These are phyloP conservation scores for Sarcophaga caerulescens DNA, from an alignment of 2,888 invertebrate genomes.

Conservation along the genomic window DNA sequence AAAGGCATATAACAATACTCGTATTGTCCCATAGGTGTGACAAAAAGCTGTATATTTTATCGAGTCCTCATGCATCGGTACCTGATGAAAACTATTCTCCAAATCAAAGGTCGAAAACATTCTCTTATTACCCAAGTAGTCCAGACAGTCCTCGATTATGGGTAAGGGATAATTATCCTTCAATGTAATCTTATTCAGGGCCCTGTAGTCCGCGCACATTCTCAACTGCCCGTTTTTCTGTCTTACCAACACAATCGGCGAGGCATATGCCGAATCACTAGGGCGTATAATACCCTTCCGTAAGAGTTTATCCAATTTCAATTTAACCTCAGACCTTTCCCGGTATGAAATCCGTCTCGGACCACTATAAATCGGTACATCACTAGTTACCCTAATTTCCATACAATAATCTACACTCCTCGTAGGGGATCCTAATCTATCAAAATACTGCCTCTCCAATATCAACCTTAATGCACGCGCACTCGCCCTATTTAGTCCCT, in stretches of 20 bases:
- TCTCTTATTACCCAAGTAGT: slow-evolving; percentile 53
- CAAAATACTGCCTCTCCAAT: background rate
- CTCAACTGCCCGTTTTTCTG: slow-evolving; percentile 10
- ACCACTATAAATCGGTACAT: too few species aligned
- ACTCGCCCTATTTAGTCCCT: too few species aligned
- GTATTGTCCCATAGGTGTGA: background rate
- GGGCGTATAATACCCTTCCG: slow-evolving; percentile 13
- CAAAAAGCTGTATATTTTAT: slow-evolving; percentile 9
- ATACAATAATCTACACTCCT: background rate
- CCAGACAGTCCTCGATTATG: too few species aligned
- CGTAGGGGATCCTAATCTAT: background rate
- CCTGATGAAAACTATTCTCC: slow-evolving; percentile 67
- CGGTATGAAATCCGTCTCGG: background rate
- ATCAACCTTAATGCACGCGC: background rate
- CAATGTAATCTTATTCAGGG: slow-evolving; percentile 20
- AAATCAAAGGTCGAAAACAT: slow-evolving; percentile 68
- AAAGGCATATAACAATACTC: background rate
- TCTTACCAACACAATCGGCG: background rate
- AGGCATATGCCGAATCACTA: too few species aligned
- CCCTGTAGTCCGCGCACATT: slow-evolving; percentile 27
- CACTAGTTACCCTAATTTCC: too few species aligned
- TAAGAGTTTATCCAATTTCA: slow-evolving; percentile 14
- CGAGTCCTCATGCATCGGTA: slow-evolving; percentile 63
- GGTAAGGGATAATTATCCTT: slow-evolving; percentile 10
- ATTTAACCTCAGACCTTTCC: background rate